Evolutionary conservation across 2,888 invertebrate species (phyloP).

Genomic region (Heliconius sara): DNA sequence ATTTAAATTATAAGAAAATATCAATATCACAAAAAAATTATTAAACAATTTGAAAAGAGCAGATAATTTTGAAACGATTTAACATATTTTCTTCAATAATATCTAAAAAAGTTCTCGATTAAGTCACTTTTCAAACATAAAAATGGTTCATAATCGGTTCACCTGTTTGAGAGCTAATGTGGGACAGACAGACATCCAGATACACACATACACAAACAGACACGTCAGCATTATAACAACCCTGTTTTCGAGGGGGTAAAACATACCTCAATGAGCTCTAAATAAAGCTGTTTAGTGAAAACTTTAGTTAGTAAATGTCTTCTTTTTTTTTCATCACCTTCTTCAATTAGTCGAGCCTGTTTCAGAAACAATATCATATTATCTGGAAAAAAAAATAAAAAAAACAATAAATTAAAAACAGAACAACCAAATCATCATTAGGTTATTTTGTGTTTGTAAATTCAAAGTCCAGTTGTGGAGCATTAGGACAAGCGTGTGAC

Average conservation of each 20-base stretch:
- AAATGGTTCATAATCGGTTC: not conserved
- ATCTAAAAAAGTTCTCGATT: no score
- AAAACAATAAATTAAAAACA: not conserved
- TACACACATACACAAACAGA: not conserved
- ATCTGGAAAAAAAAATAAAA: not conserved
- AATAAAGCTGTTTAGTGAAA: slow-evolving; percentile 72
- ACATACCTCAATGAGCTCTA: slow-evolving; percentile 68
- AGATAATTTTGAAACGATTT: no score
- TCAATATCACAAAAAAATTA: no score
- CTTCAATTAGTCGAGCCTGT: not conserved
- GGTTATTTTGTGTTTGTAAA: no score
- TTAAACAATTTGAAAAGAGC: no score
- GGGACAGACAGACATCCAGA: not conserved
- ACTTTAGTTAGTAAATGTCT: slow-evolving; percentile 28
- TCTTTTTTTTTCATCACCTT: not conserved
- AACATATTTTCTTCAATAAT: no score
- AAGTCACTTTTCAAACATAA: not conserved
- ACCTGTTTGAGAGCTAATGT: not conserved
- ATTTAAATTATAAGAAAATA: no score
- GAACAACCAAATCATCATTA: not conserved
- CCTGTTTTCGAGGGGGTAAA: no score
- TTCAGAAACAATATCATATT: not conserved
- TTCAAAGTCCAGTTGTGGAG: no score
- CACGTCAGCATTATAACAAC: not conserved
- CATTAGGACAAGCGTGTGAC: no score